Base-by-base conservation (phyloP, 1,140 invertebrate genomes). In the Heterodera carotae region DNA sequence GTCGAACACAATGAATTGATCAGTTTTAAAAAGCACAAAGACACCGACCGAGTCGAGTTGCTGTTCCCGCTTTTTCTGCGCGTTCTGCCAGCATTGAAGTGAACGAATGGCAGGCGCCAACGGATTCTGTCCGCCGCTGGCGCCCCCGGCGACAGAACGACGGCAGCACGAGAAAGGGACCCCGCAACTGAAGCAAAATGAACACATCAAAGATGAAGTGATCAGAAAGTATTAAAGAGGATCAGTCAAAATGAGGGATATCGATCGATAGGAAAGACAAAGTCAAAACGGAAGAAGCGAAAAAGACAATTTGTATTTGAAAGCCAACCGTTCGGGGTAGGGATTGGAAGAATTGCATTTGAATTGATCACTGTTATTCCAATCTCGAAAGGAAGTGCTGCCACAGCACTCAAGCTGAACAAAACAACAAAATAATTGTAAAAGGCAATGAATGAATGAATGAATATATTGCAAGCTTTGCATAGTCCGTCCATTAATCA, bases 391-490 rank as follows among this genome's bases (percentile, higher is more conserved):
- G 8, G 85, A 87, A 18, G 83, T 86, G 12, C 80, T 85, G 25
- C 85, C 85, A 80, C 85, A 87, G 64, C 85, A 87, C 80, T 87
- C 85, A 25, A 87, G 67, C 85, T 87, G 31, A 76, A 86, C 80
- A 68, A 79, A 75, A 70, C 15, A 68, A n/a, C n/a, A 33, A 25
- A 36, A 64, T 25, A 33, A 43, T 43, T n/a, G n/a, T n/a, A n/a
- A n/a, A n/a, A n/a, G n/a, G n/a, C n/a, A n/a, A n/a, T n/a, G n/a
- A n/a, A n/a, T n/a, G n/a, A n/a, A n/a, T n/a, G n/a, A n/a, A n/a
- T n/a, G n/a, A n/a, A n/a, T n/a, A n/a, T n/a, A n/a, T n/a, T n/a
- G n/a, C n/a, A n/a, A n/a, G n/a, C n/a, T n/a, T n/a, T n/a, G n/a
- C n/a, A n/a, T n/a, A n/a, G n/a, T n/a, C n/a, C n/a, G n/a, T n/a